Evolutionary conservation across 2,888 invertebrate species (phyloP).

Genomic region (Marronus borbonicus): DNA sequence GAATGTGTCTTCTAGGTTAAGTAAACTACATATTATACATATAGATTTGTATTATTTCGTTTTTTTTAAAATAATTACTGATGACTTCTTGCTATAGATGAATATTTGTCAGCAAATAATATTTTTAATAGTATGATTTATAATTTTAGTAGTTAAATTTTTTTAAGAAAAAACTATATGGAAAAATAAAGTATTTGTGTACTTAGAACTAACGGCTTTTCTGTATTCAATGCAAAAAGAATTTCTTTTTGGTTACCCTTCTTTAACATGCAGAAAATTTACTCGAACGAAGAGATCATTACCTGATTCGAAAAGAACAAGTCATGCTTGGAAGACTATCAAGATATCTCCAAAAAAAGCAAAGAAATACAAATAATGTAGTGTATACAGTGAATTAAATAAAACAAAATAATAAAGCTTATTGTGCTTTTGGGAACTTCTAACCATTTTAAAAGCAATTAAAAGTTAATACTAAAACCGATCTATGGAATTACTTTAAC

Average conservation of each 20-base stretch:
- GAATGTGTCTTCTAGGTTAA: slow-evolving; percentile 37
- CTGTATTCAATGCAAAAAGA: slow-evolving; percentile 13
- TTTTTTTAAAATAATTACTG: slow-evolving; percentile 19
- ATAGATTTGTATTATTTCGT: slow-evolving; percentile 22
- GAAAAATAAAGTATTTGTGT: slow-evolving; percentile 48
- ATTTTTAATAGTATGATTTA: slow-evolving; percentile 41
- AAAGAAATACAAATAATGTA: too few relatives aligned
- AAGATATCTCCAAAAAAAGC: too few relatives aligned
- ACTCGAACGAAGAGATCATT: too few relatives aligned
- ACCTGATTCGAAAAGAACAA: too few relatives aligned
- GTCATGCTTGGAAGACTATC: too few relatives aligned
- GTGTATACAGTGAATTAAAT: too few relatives aligned
- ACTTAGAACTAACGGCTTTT: slow-evolving; percentile 34
- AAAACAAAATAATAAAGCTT: too few relatives aligned
- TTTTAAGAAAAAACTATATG: slow-evolving; percentile 34
- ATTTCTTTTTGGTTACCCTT: neutral
- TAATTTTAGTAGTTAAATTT: slow-evolving; percentile 38
- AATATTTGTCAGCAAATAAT: slow-evolving; percentile 48
- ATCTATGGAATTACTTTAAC: too few relatives aligned
- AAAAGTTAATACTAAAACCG: too few relatives aligned
- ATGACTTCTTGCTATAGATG: slow-evolving; percentile 36
- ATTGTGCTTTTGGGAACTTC: too few relatives aligned
- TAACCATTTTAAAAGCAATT: too few relatives aligned
- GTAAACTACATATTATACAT: slow-evolving; percentile 17
- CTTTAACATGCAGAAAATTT: neutral